These are phyloP conservation scores for Trichomycterus rosablanca DNA, from an alignment of 2,113 vertebrate genomes.

Conservation along the genomic window DNA sequence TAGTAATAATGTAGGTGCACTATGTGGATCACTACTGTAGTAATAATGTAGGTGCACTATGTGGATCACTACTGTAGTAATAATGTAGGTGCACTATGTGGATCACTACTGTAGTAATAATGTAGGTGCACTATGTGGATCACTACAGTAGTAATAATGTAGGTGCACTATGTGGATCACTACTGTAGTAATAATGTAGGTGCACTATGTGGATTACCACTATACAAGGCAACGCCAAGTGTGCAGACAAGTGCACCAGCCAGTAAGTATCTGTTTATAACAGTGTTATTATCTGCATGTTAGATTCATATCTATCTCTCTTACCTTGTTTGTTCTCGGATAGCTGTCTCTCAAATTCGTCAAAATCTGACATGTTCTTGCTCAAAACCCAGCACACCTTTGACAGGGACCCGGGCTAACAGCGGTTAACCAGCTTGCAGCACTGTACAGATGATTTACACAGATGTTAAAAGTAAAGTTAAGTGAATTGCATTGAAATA, in stretches of 20 bases:
- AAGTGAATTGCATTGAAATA: neutral
- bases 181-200: too few relatives aligned
- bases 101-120: too few relatives aligned
- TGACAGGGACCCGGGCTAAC: slow-evolving; percentile 1
- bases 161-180: too few relatives aligned
- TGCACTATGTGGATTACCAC: too few relatives aligned
- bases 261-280: too few relatives aligned
- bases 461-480: neutral
- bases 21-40: neutral
- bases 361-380: slow-evolving; percentile 81
- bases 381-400: slow-evolving; percentile 1
- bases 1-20: neutral
- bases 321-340: slow-evolving; percentile 87
- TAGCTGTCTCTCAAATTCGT: slow-evolving; percentile 85
- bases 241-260: too few relatives aligned
- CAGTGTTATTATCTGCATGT: too few relatives aligned
- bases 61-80: too few relatives aligned
- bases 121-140: too few relatives aligned
- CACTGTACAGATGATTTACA: neutral
- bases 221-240: too few relatives aligned
- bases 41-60: neutral
- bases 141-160: too few relatives aligned
- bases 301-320: neutral
- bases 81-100: too few relatives aligned
- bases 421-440: slow-evolving; percentile 11